Evolutionary conservation across 2,888 invertebrate species (phyloP).

Genomic region (Pedicia rivosa): DNA sequence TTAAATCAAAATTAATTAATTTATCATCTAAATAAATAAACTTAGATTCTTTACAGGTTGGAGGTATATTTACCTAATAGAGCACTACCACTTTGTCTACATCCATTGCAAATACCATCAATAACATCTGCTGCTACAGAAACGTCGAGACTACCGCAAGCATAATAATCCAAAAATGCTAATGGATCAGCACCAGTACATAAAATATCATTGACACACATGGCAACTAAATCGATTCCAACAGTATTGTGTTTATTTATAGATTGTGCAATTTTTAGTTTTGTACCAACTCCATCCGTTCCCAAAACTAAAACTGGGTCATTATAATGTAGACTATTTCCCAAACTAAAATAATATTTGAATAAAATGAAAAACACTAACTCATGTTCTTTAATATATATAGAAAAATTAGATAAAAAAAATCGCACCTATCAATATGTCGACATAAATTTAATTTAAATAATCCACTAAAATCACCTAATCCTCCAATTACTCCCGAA

Average conservation of each 20-base stretch:
- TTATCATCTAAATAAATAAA: not conserved
- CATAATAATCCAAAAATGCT: constrained; percentile 91
- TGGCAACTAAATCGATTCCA: constrained; percentile 92
- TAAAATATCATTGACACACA: constrained; percentile 96
- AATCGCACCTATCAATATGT: constrained; percentile 39
- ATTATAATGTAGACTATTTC: constrained; percentile 20
- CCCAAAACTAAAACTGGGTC: constrained; percentile 87
- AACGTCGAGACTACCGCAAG: constrained; percentile 68
- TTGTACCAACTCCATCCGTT: constrained; percentile 97
- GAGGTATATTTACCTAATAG: constrained; percentile 77
- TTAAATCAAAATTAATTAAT: constrained; percentile 24
- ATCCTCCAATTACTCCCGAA: constrained; percentile 59
- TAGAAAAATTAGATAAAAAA: constrained; percentile 62
- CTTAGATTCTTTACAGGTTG: too few species aligned
- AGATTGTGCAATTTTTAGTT: constrained; percentile 79
- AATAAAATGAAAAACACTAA: not conserved
- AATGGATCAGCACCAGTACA: constrained; percentile 91
- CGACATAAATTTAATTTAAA: constrained; percentile 63
- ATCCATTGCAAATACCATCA: constrained; percentile 70
- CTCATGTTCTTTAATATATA: constrained; percentile 28
- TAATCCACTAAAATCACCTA: constrained; percentile 89
- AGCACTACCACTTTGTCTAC: constrained; percentile 65
- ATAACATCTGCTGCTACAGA: constrained; percentile 51
- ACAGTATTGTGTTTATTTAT: constrained; percentile 61
- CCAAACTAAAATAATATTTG: not conserved